Percentiles rank a stretch among this genome's conserved stretches.
phyloP scores from a whole-genome alignment of 2,797 vertebrate genomes.

The Acanthurus lineatus region DNA sequence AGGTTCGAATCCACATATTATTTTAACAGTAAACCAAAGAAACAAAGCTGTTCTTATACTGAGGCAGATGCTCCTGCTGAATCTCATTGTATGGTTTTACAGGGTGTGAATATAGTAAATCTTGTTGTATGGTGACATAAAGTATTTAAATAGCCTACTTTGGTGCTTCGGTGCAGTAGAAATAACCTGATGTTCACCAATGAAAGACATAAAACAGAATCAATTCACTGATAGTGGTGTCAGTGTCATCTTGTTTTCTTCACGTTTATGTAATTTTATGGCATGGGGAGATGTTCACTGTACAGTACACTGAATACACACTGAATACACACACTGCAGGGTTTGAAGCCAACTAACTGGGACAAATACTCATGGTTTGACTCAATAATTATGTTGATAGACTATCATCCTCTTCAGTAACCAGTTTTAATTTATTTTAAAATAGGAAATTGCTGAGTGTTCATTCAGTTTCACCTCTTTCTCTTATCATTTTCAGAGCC shows the following conservation, averaged over 20 bases:
- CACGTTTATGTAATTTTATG: conserved; percentile 6
- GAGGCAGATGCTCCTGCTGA: not conserved
- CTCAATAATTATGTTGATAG: not conserved
- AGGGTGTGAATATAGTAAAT: not conserved
- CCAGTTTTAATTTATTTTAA: too few species aligned
- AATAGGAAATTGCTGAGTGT: not conserved
- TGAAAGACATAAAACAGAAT: not conserved
- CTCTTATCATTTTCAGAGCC: too few species aligned
- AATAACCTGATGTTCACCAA: conserved; percentile 5
- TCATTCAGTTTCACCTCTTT: not conserved
- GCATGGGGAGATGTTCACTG: not conserved
- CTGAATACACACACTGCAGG: not conserved
- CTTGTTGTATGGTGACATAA: not conserved
- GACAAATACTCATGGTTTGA: not conserved
- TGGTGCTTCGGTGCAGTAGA: not conserved
- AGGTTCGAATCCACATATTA: not conserved
- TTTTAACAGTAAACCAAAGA: not conserved
- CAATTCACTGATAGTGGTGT: not conserved
- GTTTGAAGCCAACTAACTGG: not conserved
- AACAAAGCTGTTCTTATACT: not conserved
- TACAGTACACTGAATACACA: not conserved
- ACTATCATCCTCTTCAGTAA: too few species aligned
- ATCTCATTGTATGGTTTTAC: not conserved
- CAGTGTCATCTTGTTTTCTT: conserved; percentile 3
- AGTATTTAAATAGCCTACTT: not conserved